Conservation (phyloP, 2,888 invertebrate species). For the Calameuta filiformis region DNA sequence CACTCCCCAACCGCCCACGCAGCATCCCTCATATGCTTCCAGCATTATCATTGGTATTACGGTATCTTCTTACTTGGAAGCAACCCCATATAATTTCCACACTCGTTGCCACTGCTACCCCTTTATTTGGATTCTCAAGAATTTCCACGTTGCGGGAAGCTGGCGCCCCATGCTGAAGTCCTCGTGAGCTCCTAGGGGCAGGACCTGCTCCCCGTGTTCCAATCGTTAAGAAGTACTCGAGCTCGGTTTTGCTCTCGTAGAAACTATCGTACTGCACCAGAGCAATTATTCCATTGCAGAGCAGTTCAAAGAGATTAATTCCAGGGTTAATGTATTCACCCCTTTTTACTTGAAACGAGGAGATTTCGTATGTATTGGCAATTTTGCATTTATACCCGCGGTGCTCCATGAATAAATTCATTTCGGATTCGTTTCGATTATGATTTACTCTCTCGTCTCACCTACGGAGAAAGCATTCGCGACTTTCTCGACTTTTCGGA, state of each 20-base stretch:
- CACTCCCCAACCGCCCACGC: neutral
- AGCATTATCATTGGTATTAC: neutral
- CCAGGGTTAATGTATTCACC: constrained; percentile 63
- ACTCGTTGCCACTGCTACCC: neutral
- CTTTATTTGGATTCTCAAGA: neutral
- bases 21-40: neutral
- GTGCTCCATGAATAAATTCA: constrained; percentile 65
- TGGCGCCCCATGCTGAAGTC: neutral
- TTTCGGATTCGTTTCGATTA: constrained; percentile 58
- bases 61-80: neutral
- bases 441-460: constrained; percentile 12
- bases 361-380: constrained; percentile 67
- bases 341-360: constrained; percentile 65
- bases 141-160: neutral
- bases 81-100: neutral
- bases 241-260: constrained; percentile 18
- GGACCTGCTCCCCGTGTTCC: neutral
- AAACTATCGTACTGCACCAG: constrained; percentile 54
- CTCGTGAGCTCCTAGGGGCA: neutral
- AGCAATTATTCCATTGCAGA: constrained; percentile 61
- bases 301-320: constrained; percentile 60
- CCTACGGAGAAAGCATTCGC: constrained; percentile 29
- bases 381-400: constrained; percentile 65
- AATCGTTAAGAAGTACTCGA: neutral
- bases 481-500: constrained; percentile 30